Evolutionary conservation across 1,140 invertebrate genomes (phyloP).

Genomic region (Ceratosolen solmsi): DNA sequence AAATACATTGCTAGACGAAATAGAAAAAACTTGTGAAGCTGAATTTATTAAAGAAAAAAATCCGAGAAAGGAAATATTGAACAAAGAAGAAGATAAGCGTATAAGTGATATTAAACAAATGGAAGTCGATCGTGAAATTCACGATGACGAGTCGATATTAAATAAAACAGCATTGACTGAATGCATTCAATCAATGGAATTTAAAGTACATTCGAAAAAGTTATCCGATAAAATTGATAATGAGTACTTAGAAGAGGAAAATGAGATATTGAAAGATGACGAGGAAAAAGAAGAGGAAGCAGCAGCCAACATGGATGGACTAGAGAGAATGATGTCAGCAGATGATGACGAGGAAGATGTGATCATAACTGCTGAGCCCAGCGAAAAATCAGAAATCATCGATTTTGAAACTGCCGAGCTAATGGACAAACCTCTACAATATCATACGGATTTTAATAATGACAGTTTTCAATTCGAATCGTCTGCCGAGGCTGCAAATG

Average conservation of each 20-base stretch:
- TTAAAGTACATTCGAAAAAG: not conserved
- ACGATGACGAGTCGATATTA: not conserved
- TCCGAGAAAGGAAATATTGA: not conserved
- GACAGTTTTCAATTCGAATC: slow-evolving; percentile 48
- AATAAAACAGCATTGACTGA: not conserved
- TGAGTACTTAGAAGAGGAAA: slow-evolving; percentile 21
- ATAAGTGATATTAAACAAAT: slow-evolving; percentile 16
- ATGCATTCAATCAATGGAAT: not conserved
- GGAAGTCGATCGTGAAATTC: not conserved
- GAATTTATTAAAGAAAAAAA: not conserved
- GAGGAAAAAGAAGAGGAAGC: slow-evolving; percentile 1
- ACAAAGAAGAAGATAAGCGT: slow-evolving; percentile 32
- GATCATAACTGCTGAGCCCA: not conserved
- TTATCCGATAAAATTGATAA: not conserved
- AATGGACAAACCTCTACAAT: slow-evolving; percentile 58
- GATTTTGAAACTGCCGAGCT: slow-evolving; percentile 53
- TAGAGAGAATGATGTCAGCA: not conserved
- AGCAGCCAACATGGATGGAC: slow-evolving; percentile 23
- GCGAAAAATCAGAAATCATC: slow-evolving; percentile 38
- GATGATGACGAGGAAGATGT: slow-evolving; percentile 18
- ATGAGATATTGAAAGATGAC: not conserved
- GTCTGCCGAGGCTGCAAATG: not conserved
- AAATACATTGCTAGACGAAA: slow-evolving; percentile 22
- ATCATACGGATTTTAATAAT: slow-evolving; percentile 27
- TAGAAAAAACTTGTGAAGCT: not conserved